A percentile compares a stretch with the other conserved stretches of the same genome.
These are phyloP conservation scores for Etheostoma nigrum DNA, from an alignment of 2,797 vertebrate genomes.

Conservation along the genomic window DNA sequence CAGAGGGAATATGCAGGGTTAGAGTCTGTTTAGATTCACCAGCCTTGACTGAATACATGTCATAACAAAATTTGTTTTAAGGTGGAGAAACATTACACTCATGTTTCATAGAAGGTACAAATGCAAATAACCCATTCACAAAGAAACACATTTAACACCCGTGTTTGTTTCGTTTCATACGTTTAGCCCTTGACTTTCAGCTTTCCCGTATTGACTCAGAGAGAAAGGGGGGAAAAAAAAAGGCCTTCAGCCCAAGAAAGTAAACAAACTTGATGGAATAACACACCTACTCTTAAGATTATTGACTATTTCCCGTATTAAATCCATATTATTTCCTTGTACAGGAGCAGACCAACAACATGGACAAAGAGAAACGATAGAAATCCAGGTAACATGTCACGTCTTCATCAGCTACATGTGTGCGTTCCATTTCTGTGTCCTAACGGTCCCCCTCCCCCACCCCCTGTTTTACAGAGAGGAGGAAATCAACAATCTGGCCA, in stretches of 20 bases:
- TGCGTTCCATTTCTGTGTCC: not conserved
- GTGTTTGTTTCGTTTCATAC: conserved; percentile 38
- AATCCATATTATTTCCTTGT: conserved; percentile 2
- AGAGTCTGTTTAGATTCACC: not conserved
- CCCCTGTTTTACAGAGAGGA: conserved; percentile 18
- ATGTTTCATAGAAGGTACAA: not conserved
- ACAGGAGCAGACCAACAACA: conserved; percentile 55
- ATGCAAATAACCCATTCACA: not conserved
- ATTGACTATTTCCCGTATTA: not conserved
- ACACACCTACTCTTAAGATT: not conserved
- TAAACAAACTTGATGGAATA: conserved; percentile 13
- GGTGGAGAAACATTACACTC: not conserved
- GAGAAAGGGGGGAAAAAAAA: not conserved
- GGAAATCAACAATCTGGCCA: conserved; percentile 47
- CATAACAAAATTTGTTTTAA: conserved; percentile 34
- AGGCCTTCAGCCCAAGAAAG: not conserved
- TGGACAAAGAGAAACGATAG: conserved; percentile 58
- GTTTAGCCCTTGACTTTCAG: conserved; percentile 34
- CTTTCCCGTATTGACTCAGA: conserved; percentile 20
- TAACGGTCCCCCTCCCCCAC: not conserved
- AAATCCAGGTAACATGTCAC: conserved; percentile 43
- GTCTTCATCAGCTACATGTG: fast-evolving
- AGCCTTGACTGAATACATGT: not conserved
- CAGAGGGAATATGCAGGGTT: not conserved
- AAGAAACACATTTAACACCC: conserved; percentile 14